A percentile compares a stretch with the other conserved stretches of the same genome.
Conservation (phyloP, 2,888 invertebrate species). For the Epinotia ramella region DNA sequence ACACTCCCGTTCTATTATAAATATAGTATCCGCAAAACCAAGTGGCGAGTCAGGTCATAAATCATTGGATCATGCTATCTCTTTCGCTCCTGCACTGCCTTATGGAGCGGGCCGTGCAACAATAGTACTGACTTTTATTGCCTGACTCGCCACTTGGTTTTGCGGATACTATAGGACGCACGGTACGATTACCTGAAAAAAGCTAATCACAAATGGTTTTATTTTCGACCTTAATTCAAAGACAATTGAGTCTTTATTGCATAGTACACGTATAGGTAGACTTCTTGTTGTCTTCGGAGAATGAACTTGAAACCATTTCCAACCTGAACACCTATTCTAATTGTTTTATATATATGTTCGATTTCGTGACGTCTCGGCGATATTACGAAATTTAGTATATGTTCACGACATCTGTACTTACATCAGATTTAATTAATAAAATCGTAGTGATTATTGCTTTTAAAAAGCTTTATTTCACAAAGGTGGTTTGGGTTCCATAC, state of each 20-base stretch:
- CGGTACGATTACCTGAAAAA: conserved; percentile 2
- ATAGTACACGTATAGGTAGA: not conserved
- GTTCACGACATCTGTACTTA: not conserved
- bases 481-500: too few species aligned
- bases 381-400: not conserved
- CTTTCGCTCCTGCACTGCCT: too few species aligned
- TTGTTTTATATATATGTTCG: not conserved
- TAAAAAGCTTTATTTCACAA: too few species aligned
- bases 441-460: not conserved
- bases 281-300: not conserved
- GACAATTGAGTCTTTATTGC: not conserved
- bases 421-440: not conserved
- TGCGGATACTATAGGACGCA: too few species aligned
- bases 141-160: too few species aligned
- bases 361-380: not conserved
- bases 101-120: too few species aligned
- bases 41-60: too few species aligned
- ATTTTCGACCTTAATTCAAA: conserved; percentile 1
- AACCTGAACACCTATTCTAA: not conserved
- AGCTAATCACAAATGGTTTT: not conserved
- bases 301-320: not conserved
- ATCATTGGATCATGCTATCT: too few species aligned
- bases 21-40: too few species aligned
- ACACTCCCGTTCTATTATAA: not conserved
- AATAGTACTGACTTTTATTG: too few species aligned